Evolutionary conservation across 2,113 vertebrate genomes (phyloP).

Genomic region (Tylochromis polylepis): DNA sequence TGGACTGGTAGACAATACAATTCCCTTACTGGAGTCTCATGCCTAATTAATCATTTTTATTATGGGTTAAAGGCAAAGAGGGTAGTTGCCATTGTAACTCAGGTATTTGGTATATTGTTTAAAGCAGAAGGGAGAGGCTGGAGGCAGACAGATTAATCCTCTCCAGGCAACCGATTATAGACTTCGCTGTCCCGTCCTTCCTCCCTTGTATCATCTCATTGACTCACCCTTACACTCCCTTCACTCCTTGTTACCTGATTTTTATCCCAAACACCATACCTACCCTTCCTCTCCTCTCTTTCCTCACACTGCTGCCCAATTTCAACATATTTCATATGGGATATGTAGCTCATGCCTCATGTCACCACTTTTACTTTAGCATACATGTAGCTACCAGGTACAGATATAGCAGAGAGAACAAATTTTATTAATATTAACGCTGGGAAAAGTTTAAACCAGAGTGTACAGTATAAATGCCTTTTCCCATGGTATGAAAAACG

Average conservation of each 20-base stretch:
- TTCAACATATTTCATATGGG: not conserved
- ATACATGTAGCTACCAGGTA: not conserved
- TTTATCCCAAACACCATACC: not conserved
- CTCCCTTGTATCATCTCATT: constrained; percentile 31
- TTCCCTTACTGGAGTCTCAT: not conserved
- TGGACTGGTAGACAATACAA: constrained; percentile 2
- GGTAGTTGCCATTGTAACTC: constrained; percentile 10
- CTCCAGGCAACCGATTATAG: constrained; percentile 55
- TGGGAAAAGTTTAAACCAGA: not conserved
- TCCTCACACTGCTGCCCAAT: not conserved
- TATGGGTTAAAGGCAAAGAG: not conserved
- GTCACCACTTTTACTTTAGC: not conserved
- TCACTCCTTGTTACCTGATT: not conserved
- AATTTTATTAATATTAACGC: not conserved
- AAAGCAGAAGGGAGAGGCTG: constrained; percentile 43
- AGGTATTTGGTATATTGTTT: constrained; percentile 27
- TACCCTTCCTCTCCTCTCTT: not conserved
- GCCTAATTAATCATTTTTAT: not conserved
- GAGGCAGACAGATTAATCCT: constrained; percentile 67
- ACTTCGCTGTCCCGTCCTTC: constrained; percentile 30
- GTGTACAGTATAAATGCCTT: not conserved
- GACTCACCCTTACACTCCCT: constrained; percentile 43
- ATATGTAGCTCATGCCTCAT: not conserved
- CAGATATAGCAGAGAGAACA: not conserved
- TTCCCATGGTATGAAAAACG: not conserved